Evolutionary conservation across 2,888 invertebrate species (phyloP).

Genomic region (Augiades crinisus): DNA sequence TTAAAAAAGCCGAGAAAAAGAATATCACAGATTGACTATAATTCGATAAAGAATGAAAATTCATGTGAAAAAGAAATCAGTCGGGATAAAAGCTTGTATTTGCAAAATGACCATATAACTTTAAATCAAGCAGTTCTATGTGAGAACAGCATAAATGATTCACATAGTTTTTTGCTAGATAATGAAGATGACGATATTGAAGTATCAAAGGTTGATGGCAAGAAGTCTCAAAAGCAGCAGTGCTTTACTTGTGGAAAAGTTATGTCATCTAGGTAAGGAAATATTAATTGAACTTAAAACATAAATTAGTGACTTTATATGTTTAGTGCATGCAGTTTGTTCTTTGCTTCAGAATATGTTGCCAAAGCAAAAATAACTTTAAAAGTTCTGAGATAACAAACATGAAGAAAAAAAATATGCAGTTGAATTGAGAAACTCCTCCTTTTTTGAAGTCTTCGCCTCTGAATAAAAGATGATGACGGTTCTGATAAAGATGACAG

Average conservation of each 20-base stretch:
- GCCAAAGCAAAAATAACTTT: too few relatives aligned
- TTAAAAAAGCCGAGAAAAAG: slow-evolving; percentile 28
- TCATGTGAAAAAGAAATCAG: slow-evolving; percentile 34
- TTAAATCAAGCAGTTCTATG: slow-evolving; percentile 17
- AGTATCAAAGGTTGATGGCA: slow-evolving; percentile 5
- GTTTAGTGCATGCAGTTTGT: too few relatives aligned
- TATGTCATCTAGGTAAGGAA: slow-evolving; percentile 69
- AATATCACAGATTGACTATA: slow-evolving; percentile 16
- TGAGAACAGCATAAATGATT: slow-evolving; percentile 16
- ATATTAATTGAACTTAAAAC: too few relatives aligned
- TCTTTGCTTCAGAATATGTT: too few relatives aligned
- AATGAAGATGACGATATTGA: slow-evolving; percentile 28
- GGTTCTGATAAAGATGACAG: too few relatives aligned
- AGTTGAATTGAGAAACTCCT: too few relatives aligned
- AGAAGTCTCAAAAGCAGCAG: slow-evolving; percentile 40
- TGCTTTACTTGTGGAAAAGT: slow-evolving; percentile 77
- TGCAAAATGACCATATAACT: not conserved
- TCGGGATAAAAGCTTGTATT: slow-evolving; percentile 24
- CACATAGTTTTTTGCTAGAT: not conserved
- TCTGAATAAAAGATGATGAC: too few relatives aligned
- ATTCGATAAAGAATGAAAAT: slow-evolving; percentile 38
- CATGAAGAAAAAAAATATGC: too few relatives aligned
- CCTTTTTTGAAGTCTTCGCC: too few relatives aligned
- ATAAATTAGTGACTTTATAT: not conserved
- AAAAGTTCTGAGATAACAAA: too few relatives aligned